Conservation (phyloP, 2,113 vertebrate genomes). For the Saguinus midas region DNA sequence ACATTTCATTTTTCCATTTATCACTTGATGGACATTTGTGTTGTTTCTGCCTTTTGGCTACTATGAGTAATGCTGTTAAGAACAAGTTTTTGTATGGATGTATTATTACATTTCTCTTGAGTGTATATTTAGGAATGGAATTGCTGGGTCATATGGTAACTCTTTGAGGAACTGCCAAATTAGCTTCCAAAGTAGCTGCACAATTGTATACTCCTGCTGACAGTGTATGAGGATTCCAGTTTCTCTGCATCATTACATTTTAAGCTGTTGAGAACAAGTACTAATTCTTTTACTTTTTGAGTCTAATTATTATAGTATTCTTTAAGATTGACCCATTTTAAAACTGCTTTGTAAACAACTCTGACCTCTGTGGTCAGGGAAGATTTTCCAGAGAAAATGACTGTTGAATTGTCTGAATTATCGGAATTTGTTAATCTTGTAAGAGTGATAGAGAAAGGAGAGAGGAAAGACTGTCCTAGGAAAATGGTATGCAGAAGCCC, state of each 20-base stretch:
- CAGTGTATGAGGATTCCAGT: not conserved
- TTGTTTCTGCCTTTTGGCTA: not conserved
- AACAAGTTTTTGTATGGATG: not conserved
- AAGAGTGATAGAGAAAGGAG: not conserved
- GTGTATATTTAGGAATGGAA: not conserved
- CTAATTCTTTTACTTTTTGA: not conserved
- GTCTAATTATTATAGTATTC: not conserved
- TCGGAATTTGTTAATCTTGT: constrained; percentile 11
- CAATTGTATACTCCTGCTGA: not conserved
- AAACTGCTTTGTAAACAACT: not conserved
- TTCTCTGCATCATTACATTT: not conserved
- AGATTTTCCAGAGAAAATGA: not conserved
- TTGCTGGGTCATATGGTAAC: not conserved
- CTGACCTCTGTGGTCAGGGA: not conserved
- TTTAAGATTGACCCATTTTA: not conserved
- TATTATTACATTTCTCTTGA: not conserved
- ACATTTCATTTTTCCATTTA: not conserved
- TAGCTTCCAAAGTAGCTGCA: not conserved
- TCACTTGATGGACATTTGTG: not conserved
- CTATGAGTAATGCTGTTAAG: not conserved
- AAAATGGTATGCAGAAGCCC: not conserved
- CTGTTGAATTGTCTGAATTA: not conserved
- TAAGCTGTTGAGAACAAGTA: not conserved
- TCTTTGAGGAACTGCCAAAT: not conserved
- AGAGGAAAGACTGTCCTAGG: not conserved